These are phyloP conservation scores for Drosophila vallismaia DNA, from an alignment of 2,888 invertebrate genomes.

Conservation along the genomic window DNA sequence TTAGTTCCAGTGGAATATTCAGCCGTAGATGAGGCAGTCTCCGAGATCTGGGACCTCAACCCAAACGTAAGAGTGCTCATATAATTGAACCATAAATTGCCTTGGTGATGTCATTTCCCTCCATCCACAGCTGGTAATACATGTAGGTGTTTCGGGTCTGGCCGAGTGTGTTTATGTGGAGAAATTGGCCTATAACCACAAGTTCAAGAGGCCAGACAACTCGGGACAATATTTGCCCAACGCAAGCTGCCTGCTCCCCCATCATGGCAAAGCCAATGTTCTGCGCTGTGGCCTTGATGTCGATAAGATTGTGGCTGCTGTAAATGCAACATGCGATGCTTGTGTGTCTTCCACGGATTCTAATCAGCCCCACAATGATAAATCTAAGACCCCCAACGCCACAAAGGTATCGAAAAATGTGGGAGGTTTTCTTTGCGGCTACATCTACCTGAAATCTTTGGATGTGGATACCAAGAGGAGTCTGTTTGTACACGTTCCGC, in stretches of 20 bases:
- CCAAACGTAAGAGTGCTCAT: constrained; percentile 85
- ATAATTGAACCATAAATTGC: constrained; percentile 22
- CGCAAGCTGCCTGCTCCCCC: constrained; percentile 59
- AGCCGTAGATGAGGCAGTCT: constrained; percentile 86
- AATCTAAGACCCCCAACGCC: constrained; percentile 10
- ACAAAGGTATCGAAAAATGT: constrained; percentile 77
- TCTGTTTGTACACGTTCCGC: constrained; percentile 92
- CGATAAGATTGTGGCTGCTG: constrained; percentile 84
- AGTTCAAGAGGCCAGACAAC: constrained; percentile 81
- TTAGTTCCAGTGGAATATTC: constrained; percentile 88
- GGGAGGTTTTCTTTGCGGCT: constrained; percentile 90
- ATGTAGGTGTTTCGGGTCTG: constrained; percentile 82
- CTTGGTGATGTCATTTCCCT: constrained; percentile 8
- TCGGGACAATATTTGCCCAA: constrained; percentile 69
- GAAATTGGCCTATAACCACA: constrained; percentile 82
- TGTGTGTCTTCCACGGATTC: constrained; percentile 45
- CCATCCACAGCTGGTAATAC: constrained; percentile 80
- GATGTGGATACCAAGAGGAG: constrained; percentile 85
- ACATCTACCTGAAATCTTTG: constrained; percentile 89
- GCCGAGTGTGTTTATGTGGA: constrained; percentile 81
- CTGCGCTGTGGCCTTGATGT: constrained; percentile 80
- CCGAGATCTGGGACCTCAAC: constrained; percentile 87
- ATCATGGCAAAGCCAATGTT: constrained; percentile 61
- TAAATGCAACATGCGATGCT: constrained; percentile 69
- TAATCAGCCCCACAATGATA: constrained; percentile 14